Conservation (phyloP, 1,140 invertebrate species). For the Macrosteles quadrilineatus region DNA sequence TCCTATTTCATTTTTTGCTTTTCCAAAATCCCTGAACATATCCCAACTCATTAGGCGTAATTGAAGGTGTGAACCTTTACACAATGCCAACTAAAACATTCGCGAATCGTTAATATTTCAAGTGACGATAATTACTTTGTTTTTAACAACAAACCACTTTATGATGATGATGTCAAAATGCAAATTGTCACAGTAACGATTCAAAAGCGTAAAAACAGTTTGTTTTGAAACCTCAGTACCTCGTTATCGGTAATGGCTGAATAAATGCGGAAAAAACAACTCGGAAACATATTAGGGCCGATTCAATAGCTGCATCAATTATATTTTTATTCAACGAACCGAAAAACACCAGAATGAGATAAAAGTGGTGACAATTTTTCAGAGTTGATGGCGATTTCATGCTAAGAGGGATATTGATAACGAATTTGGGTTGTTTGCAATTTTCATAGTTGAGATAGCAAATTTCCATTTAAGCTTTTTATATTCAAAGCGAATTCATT, state of each 20-base stretch:
- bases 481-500: too few relatives aligned
- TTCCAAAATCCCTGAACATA: too few relatives aligned
- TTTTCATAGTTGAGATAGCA: too few relatives aligned
- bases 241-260: conserved; percentile 12
- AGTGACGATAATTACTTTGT: neutral
- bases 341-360: conserved; percentile 7
- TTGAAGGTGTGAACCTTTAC: too few relatives aligned
- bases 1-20: too few relatives aligned
- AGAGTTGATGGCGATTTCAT: neutral
- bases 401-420: neutral
- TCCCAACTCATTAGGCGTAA: too few relatives aligned
- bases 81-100: too few relatives aligned
- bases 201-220: neutral
- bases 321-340: conserved; percentile 7
- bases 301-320: conserved; percentile 8
- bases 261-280: conserved; percentile 1
- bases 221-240: conserved; percentile 10
- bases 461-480: too few relatives aligned
- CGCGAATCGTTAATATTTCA: too few relatives aligned
- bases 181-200: conserved; percentile 16
- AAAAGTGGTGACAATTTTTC: neutral
- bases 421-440: too few relatives aligned
- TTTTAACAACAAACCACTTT: conserved; percentile 15
- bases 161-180: conserved; percentile 23
- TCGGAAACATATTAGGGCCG: neutral